Percentiles rank a stretch among this genome's conserved stretches.
Evolutionary conservation across 2,113 vertebrate genomes (phyloP).

Genomic region (Rostratula benghalensis): DNA sequence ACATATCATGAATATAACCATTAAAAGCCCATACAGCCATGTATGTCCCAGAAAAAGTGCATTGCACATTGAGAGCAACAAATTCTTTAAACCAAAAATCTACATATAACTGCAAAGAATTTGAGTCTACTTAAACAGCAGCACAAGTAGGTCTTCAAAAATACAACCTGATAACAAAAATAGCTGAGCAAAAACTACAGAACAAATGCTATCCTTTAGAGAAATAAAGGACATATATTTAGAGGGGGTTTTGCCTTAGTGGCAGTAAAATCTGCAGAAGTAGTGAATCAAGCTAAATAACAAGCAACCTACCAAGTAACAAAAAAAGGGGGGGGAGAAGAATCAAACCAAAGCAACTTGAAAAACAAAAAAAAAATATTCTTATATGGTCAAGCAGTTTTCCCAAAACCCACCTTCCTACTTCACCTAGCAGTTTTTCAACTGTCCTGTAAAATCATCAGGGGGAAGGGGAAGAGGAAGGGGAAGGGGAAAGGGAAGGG

Average conservation of each 20-base stretch:
- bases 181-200: background rate
- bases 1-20: background rate
- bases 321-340: no score
- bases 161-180: background rate
- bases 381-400: background rate
- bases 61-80: background rate
- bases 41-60: background rate
- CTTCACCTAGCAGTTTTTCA: background rate
- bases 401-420: background rate
- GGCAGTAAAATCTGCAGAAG: background rate
- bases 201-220: background rate
- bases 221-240: background rate
- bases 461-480: no score
- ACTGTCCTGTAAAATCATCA: background rate
- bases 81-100: background rate
- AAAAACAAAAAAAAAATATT: background rate
- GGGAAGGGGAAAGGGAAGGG: background rate
- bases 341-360: background rate
- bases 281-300: background rate
- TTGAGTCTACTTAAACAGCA: background rate
- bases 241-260: background rate
- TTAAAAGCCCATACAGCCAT: background rate
- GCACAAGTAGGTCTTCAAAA: background rate
- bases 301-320: background rate
- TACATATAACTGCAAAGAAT: background rate